Percentiles rank a stretch among this genome's conserved stretches.
These are phyloP conservation scores for Habrosyne pyritoides DNA, from an alignment of 2,888 invertebrate genomes.

Conservation along the genomic window DNA sequence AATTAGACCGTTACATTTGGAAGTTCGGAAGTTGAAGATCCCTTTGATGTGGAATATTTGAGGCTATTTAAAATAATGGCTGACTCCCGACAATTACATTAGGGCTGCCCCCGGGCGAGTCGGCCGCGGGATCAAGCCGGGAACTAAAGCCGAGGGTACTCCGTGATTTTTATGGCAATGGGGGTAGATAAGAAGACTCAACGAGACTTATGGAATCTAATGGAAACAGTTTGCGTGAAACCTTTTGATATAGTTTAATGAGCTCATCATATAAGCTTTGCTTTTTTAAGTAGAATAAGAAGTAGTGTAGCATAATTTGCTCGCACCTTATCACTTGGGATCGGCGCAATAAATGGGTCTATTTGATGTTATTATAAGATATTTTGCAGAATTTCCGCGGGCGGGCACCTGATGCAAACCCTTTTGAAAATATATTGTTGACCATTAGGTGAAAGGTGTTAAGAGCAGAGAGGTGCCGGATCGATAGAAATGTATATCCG, in stretches of 20 bases:
- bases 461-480: too few relatives aligned
- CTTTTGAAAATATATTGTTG: too few relatives aligned
- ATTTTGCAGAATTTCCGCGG: too few relatives aligned
- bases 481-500: too few relatives aligned
- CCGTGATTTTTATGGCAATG: not conserved
- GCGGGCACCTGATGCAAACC: too few relatives aligned
- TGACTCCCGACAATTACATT: not conserved
- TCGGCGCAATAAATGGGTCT: too few relatives aligned
- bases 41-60: conserved; percentile 8
- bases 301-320: too few relatives aligned
- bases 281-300: too few relatives aligned
- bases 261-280: too few relatives aligned
- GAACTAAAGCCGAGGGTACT: not conserved
- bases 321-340: too few relatives aligned
- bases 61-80: conserved; percentile 1
- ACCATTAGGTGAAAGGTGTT: too few relatives aligned
- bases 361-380: too few relatives aligned
- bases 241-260: not conserved
- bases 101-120: not conserved
- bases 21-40: not conserved
- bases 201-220: not conserved
- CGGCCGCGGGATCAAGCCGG: not conserved
- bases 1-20: conserved; percentile 7
- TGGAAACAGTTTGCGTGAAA: not conserved
- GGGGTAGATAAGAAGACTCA: not conserved